These are phyloP conservation scores for Eumerus sabulonum DNA, from an alignment of 2,888 invertebrate species.

Conservation along the genomic window DNA sequence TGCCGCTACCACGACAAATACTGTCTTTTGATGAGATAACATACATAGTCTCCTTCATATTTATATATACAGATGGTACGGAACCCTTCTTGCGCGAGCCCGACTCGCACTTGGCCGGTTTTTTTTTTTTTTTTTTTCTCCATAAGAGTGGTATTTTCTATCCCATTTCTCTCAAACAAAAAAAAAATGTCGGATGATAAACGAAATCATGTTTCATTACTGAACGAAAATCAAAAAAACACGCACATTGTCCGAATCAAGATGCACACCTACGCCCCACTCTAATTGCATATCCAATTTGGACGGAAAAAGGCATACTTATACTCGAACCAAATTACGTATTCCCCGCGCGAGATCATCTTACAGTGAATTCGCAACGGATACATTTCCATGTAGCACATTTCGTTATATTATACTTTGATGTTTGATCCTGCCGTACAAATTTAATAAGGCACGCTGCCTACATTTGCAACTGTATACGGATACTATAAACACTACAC, in stretches of 20 bases:
- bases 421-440: slow-evolving; percentile 66
- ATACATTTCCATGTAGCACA: slow-evolving; percentile 51
- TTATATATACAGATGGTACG: too few species aligned
- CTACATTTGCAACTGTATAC: slow-evolving; percentile 49
- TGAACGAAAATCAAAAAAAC: too few species aligned
- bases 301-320: slow-evolving; percentile 6
- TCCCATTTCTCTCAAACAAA: not conserved
- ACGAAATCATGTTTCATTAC: too few species aligned
- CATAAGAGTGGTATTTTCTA: slow-evolving; percentile 24
- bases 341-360: slow-evolving; percentile 45
- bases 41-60: too few species aligned
- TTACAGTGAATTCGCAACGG: slow-evolving; percentile 41
- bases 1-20: too few species aligned
- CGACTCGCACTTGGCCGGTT: too few species aligned
- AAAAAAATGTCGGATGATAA: too few species aligned
- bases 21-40: too few species aligned
- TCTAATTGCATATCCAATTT: slow-evolving; percentile 29
- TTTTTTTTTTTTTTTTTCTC: slow-evolving; percentile 38
- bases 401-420: slow-evolving; percentile 52
- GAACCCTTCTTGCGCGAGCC: too few species aligned
- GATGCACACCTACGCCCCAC: slow-evolving; percentile 4
- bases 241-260: too few species aligned
- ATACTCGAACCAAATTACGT: slow-evolving; percentile 35
- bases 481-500: slow-evolving; percentile 24
- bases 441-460: slow-evolving; percentile 67